A percentile compares a stretch with the other conserved stretches of the same genome.
Evolutionary conservation across 30 jellyfish, hydroid and myxozoan species (phyloP).

Genomic region (Aurelia sp.): DNA sequence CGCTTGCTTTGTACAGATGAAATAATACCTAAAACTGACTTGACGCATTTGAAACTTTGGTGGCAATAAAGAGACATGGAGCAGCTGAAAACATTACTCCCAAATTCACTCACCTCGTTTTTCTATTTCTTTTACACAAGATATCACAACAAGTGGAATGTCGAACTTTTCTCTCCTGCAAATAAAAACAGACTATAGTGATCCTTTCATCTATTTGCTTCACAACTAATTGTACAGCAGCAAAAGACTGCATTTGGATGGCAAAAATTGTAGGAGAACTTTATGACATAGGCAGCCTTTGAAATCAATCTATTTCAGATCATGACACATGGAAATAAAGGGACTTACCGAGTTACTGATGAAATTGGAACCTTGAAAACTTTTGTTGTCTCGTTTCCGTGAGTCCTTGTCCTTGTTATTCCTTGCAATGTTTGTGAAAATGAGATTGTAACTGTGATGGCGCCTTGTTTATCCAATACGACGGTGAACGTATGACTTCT

Average conservation of each 20-base stretch:
- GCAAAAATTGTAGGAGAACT: no score
- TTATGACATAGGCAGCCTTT: no score
- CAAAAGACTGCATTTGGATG: no score
- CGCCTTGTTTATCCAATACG: constrained; percentile 87
- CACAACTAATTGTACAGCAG: no score
- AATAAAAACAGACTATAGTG: background rate
- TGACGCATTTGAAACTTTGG: no score
- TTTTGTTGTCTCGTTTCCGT: constrained; percentile 55
- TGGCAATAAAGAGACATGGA: no score
- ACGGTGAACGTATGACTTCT: constrained; percentile 78
- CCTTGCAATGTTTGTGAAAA: constrained; percentile 86
- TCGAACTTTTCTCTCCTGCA: constrained; percentile 88
- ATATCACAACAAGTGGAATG: constrained; percentile 89
- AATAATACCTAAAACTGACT: no score
- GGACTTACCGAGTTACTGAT: constrained; percentile 85
- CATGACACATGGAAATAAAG: no score
- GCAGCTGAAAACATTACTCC: no score
- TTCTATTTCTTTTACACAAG: constrained; percentile 93
- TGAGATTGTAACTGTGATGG: constrained; percentile 79
- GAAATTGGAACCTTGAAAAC: constrained; percentile 94
- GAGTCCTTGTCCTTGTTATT: constrained; percentile 75
- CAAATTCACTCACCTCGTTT: constrained; percentile 77
- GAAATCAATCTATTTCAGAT: no score
- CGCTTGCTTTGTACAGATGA: no score
- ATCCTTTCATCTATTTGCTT: no score